phyloP scores from a whole-genome alignment of 2,888 invertebrate species.

The Myathropa florea region DNA sequence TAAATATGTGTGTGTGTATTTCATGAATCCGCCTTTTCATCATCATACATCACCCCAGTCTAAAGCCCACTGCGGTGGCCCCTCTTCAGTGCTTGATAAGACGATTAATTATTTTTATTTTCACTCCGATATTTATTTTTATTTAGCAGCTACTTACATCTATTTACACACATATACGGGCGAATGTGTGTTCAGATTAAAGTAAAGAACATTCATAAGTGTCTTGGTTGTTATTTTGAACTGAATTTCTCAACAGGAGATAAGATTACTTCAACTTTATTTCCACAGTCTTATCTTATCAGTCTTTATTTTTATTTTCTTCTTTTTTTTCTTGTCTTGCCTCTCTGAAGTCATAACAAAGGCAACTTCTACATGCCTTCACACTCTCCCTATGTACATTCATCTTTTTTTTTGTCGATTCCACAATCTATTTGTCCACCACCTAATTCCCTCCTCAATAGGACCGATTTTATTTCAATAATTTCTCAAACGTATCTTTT shows the following conservation, averaged over 20 bases:
- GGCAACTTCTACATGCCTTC: not conserved
- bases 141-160: not conserved
- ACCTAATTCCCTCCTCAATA: not conserved
- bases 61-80: not conserved
- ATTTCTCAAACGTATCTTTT: constrained; percentile 26
- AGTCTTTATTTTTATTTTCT: not conserved
- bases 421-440: not conserved
- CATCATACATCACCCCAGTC: not conserved
- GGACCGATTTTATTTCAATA: not conserved
- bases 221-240: constrained; percentile 59
- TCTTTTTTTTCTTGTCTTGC: constrained; percentile 7
- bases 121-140: constrained; percentile 22
- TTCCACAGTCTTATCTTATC: constrained; percentile 53
- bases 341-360: not conserved
- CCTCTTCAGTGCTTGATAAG: not conserved
- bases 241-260: constrained; percentile 50
- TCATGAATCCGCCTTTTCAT: not conserved
- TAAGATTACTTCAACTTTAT: constrained; percentile 53
- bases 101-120: constrained; percentile 7
- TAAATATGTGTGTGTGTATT: not conserved
- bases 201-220: constrained; percentile 36
- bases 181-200: not conserved
- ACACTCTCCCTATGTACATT: too few species aligned
- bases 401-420: not conserved
- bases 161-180: not conserved